These are phyloP conservation scores for Abrostola tripartita DNA, from an alignment of 2,888 invertebrate species.

Conservation along the genomic window DNA sequence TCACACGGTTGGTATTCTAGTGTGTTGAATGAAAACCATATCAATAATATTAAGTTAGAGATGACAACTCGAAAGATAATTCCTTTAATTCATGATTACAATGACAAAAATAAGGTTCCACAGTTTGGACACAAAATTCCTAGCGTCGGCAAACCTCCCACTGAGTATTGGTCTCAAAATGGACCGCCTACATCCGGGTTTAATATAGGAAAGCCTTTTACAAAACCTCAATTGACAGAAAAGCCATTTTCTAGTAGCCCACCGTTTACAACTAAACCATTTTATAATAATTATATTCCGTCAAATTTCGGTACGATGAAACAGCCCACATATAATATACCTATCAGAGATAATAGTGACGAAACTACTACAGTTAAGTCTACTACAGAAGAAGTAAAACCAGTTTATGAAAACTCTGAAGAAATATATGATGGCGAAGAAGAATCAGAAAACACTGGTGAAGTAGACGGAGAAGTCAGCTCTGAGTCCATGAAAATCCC, in stretches of 20 bases:
- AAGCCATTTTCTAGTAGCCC: constrained; percentile 57
- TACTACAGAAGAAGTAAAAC: constrained; percentile 67
- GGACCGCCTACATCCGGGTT: constrained; percentile 64
- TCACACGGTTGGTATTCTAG: constrained; percentile 86
- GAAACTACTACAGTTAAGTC: constrained; percentile 72
- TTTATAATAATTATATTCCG: constrained; percentile 74
- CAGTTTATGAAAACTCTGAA: constrained; percentile 81
- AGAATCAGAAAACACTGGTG: constrained; percentile 65
- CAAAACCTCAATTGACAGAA: constrained; percentile 67
- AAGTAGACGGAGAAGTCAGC: constrained; percentile 81
- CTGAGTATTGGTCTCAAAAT: constrained; percentile 74
- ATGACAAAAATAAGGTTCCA: constrained; percentile 68
- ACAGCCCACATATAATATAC: constrained; percentile 84
- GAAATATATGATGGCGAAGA: constrained; percentile 84
- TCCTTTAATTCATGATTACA: constrained; percentile 75
- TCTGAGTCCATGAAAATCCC: constrained; percentile 85
- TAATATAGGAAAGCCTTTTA: constrained; percentile 78
- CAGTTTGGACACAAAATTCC: constrained; percentile 81
- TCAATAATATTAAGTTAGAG: constrained; percentile 78
- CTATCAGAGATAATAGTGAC: constrained; percentile 80
- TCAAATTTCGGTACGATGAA: constrained; percentile 71
- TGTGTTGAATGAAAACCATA: constrained; percentile 72
- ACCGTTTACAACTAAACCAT: constrained; percentile 67
- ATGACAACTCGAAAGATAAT: constrained; percentile 80
- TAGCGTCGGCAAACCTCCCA: constrained; percentile 79